phyloP scores from a whole-genome alignment of 2,113 vertebrate species.

The Leuciscus idus region DNA sequence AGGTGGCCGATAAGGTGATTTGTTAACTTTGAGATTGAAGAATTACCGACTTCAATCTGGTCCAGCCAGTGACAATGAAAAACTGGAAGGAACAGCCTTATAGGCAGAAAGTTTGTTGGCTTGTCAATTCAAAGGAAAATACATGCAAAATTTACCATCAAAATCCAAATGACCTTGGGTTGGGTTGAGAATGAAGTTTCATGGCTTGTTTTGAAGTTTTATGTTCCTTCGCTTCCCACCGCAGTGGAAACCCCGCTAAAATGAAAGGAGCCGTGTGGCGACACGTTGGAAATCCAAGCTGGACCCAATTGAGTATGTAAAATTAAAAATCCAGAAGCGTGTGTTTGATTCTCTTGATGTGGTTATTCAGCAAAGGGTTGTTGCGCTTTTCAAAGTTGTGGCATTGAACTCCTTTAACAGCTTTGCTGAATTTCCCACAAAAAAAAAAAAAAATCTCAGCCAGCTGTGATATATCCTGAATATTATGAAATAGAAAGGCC shows the following conservation, averaged over 20 bases:
- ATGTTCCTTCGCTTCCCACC: conserved; percentile 4
- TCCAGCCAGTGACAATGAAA: background rate
- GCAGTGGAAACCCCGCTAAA: conserved; percentile 28
- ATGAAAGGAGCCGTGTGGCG: conserved; percentile 12
- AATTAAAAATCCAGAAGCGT: conserved; percentile 49
- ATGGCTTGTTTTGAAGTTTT: conserved; percentile 34
- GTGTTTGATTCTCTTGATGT: conserved; percentile 50
- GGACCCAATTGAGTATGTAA: conserved; percentile 30
- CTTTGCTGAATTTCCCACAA: conserved; percentile 31
- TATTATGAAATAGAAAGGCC: conserved; percentile 3
- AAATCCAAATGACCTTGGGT: background rate
- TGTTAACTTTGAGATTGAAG: conserved; percentile 62
- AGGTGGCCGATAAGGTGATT: conserved; percentile 58
- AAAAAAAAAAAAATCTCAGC: conserved; percentile 3
- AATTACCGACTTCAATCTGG: conserved; percentile 10
- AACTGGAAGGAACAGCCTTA: background rate
- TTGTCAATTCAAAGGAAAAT: background rate
- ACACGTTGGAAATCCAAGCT: conserved; percentile 29
- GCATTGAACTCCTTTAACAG: conserved; percentile 43
- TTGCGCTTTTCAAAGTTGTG: conserved; percentile 31
- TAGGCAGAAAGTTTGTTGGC: background rate
- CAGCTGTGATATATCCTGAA: conserved; percentile 18
- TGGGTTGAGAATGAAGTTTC: background rate
- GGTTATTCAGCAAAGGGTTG: conserved; percentile 33
- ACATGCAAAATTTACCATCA: background rate